Conservation (phyloP, 2,113 vertebrate genomes). For the Nanorana parkeri region DNA sequence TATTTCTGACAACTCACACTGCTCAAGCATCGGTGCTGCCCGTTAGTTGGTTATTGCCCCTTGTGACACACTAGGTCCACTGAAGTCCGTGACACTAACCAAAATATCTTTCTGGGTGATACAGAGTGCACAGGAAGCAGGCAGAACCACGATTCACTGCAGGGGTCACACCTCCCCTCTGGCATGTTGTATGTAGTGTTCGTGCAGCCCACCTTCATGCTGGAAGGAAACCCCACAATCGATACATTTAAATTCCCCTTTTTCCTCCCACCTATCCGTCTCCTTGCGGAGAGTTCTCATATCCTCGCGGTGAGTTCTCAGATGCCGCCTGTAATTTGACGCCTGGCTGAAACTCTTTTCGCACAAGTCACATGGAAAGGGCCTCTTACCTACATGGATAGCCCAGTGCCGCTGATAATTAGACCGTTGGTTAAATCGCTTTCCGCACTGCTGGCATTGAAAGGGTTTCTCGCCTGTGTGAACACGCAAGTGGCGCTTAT, state of each 20-base stretch:
- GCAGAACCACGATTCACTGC: too few species aligned
- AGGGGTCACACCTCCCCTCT: conserved; percentile 61
- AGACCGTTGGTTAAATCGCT: conserved; percentile 81
- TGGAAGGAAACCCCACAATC: conserved; percentile 60
- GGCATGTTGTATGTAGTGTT: conserved; percentile 63
- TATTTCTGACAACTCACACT: too few species aligned
- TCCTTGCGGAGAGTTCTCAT: conserved; percentile 44
- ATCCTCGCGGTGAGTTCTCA: conserved; percentile 44
- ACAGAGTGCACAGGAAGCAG: too few species aligned
- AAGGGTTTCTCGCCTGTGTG: conserved; percentile 68
- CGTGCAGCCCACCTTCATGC: conserved; percentile 62
- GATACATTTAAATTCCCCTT: conserved; percentile 56
- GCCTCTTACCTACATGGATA: conserved; percentile 72
- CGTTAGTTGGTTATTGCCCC: too few species aligned
- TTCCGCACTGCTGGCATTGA: conserved; percentile 79
- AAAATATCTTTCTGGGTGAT: too few species aligned
- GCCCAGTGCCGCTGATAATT: conserved; percentile 77
- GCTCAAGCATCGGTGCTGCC: too few species aligned
- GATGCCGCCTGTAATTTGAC: conserved; percentile 76
- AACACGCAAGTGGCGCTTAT: conserved; percentile 54
- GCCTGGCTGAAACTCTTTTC: conserved; percentile 85
- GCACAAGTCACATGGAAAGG: conserved; percentile 79
- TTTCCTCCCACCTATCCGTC: conserved; percentile 12
- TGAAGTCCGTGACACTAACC: too few species aligned
- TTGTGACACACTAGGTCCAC: too few species aligned